Percentiles rank a stretch among this genome's conserved stretches.
Evolutionary conservation across 2,797 vertebrate species (phyloP).

Genomic region (Myotis pilosus): DNA sequence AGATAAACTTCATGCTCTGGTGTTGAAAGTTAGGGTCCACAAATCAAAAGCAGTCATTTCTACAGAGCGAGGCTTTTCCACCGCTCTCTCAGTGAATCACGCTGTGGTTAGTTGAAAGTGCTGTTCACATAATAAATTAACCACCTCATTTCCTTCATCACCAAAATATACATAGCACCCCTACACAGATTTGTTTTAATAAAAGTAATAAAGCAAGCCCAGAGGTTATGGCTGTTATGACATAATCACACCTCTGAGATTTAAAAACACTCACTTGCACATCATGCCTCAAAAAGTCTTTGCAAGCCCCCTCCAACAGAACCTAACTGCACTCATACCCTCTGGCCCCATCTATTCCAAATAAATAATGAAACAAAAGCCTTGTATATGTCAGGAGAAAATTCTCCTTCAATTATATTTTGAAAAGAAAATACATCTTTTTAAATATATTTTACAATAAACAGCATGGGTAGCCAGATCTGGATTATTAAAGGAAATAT

Average conservation of each 20-base stretch:
- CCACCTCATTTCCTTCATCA: conserved; percentile 72
- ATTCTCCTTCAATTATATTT: conserved; percentile 46
- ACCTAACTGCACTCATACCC: conserved; percentile 57
- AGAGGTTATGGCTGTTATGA: conserved; percentile 76
- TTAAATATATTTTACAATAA: conserved; percentile 20
- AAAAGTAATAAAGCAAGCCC: conserved; percentile 78
- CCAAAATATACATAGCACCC: conserved; percentile 69
- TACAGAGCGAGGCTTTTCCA: conserved; percentile 67
- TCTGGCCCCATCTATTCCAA: conserved; percentile 62
- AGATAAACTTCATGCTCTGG: conserved; percentile 63
- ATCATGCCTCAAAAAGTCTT: conserved; percentile 67
- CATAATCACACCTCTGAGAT: conserved; percentile 76
- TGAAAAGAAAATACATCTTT: conserved; percentile 45
- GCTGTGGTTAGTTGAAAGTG: conserved; percentile 76
- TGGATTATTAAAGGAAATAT: conserved; percentile 4
- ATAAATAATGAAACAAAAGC: conserved; percentile 64
- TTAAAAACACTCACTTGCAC: conserved; percentile 73
- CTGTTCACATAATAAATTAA: conserved; percentile 79
- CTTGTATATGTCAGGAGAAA: conserved; percentile 58
- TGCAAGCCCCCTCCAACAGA: conserved; percentile 56
- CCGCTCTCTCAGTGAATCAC: conserved; percentile 48
- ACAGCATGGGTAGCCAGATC: neutral
- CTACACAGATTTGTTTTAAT: conserved; percentile 77
- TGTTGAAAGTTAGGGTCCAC: conserved; percentile 77
- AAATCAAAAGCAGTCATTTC: conserved; percentile 74